These are phyloP conservation scores for Noctua janthe DNA, from an alignment of 2,888 invertebrate species.

Conservation along the genomic window DNA sequence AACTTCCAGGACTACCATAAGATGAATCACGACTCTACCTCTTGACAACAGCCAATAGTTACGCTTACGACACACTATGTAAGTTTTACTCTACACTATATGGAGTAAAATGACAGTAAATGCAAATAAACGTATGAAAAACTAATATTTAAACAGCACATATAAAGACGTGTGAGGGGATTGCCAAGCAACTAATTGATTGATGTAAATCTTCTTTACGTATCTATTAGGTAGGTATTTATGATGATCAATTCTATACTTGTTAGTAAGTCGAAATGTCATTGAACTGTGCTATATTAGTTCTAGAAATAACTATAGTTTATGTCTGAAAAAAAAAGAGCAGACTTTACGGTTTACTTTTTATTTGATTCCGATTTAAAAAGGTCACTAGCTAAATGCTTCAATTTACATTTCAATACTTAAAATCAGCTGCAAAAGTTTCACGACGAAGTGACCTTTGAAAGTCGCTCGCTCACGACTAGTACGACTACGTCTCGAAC, in stretches of 20 bases:
- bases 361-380: constrained; percentile 13
- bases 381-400: not conserved
- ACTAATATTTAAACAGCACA: constrained; percentile 34
- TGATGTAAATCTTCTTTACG: constrained; percentile 11
- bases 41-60: constrained; percentile 15
- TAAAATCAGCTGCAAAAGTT: constrained; percentile 35
- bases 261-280: not conserved
- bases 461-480: constrained; percentile 36
- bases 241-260: not conserved
- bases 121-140: constrained; percentile 45
- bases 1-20: not conserved
- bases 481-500: constrained; percentile 40
- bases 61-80: constrained; percentile 21
- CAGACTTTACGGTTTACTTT: constrained; percentile 17
- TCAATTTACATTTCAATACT: constrained; percentile 21
- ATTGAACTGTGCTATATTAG: constrained; percentile 17
- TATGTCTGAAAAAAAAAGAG: constrained; percentile 3
- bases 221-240: not conserved
- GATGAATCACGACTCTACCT: constrained; percentile 16
- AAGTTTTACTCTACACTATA: constrained; percentile 17
- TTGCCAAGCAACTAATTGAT: constrained; percentile 31
- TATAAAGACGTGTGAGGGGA: constrained; percentile 24
- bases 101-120: constrained; percentile 8
- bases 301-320: constrained; percentile 19
- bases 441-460: constrained; percentile 57